These are phyloP conservation scores for Parazoanthus atlanticus DNA, from an alignment of 92 coral and sea anemone genomes.

Conservation along the genomic window DNA sequence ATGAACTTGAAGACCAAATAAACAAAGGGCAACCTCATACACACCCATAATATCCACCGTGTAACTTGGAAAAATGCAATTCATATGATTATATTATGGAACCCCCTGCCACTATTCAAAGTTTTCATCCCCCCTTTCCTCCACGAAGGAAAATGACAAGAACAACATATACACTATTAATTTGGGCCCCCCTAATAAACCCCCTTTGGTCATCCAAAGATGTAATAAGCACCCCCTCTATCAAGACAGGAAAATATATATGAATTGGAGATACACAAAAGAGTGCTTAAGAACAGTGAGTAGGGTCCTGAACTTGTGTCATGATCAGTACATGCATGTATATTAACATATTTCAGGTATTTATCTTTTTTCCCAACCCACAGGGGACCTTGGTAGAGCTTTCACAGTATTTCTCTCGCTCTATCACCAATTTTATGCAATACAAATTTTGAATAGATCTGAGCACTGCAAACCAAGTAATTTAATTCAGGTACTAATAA, in stretches of 20 bases:
- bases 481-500: not conserved
- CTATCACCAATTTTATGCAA: conserved; percentile 3
- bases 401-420: conserved; percentile 12
- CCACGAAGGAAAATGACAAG: not conserved
- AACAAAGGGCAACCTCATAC: not conserved
- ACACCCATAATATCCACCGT: not conserved
- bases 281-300: too few species aligned
- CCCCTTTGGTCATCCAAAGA: conserved; percentile 2
- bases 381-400: too few species aligned
- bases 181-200: conserved; percentile 10
- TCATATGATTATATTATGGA: not conserved
- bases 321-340: too few species aligned
- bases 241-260: not conserved
- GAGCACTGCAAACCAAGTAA: conserved; percentile 22
- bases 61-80: too few species aligned
- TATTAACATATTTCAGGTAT: too few species aligned
- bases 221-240: not conserved
- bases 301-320: not conserved
- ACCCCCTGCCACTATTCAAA: conserved; percentile 1
- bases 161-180: not conserved
- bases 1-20: not conserved
- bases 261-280: not conserved
- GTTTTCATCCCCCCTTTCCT: not conserved
- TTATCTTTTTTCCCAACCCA: too few species aligned
- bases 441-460: conserved; percentile 3